Conservation (phyloP, 2,888 invertebrate genomes). For the Drosophila meridionalis region DNA sequence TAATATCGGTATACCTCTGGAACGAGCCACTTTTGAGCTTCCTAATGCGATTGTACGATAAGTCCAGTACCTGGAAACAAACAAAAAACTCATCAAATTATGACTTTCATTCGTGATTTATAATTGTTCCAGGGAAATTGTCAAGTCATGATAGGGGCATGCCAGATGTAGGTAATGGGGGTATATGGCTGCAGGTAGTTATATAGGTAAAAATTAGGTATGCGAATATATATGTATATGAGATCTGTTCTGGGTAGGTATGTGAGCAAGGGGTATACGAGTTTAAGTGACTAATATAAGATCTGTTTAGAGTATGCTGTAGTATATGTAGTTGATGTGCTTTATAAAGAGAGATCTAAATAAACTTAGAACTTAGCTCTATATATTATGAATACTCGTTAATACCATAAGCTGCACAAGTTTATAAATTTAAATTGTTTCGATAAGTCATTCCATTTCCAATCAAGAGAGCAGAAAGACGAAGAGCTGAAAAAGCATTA, state of each 20-base stretch:
- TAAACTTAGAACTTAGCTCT: too few relatives aligned
- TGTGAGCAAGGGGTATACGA: background rate
- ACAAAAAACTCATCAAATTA: slow-evolving; percentile 14
- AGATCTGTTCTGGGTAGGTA: background rate
- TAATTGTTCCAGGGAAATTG: slow-evolving; percentile 23
- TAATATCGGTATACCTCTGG: slow-evolving; percentile 79
- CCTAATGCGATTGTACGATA: slow-evolving; percentile 84
- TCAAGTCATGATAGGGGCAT: slow-evolving; percentile 26
- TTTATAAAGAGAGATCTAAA: too few relatives aligned
- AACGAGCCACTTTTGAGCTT: slow-evolving; percentile 83
- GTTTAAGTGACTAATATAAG: background rate
- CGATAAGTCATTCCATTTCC: too few relatives aligned
- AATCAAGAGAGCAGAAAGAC: too few relatives aligned
- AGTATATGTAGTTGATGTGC: too few relatives aligned
- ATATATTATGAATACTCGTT: too few relatives aligned
- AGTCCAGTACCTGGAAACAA: slow-evolving; percentile 82
- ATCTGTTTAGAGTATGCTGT: background rate
- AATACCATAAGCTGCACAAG: too few relatives aligned
- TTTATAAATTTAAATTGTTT: too few relatives aligned
- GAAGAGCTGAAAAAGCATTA: too few relatives aligned
- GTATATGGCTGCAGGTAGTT: background rate
- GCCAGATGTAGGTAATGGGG: background rate
- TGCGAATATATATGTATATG: background rate
- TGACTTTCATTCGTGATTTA: slow-evolving; percentile 9
- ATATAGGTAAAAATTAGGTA: background rate